Evolutionary conservation across 2,113 vertebrate species (phyloP).

Genomic region (Chroicocephalus ridibundus): DNA sequence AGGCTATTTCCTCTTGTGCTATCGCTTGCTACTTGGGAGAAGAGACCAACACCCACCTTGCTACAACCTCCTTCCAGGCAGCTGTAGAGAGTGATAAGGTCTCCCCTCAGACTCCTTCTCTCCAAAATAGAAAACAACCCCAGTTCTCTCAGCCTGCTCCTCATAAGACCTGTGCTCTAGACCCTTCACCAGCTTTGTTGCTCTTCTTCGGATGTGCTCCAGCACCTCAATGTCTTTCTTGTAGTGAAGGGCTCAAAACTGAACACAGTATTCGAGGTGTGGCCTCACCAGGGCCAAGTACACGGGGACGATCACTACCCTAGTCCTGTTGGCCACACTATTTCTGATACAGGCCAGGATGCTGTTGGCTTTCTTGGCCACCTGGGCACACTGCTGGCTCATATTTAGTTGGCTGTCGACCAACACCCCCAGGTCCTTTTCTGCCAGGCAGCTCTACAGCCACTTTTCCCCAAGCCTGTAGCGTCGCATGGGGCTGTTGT

Average conservation of each 20-base stretch:
- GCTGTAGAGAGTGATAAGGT: neutral
- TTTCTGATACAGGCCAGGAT: neutral
- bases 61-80: neutral
- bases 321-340: neutral
- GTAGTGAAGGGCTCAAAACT: neutral
- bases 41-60: neutral
- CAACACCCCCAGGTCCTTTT: neutral
- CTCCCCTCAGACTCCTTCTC: neutral
- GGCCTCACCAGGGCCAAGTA: neutral
- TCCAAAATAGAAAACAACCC: neutral
- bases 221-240: neutral
- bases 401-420: neutral
- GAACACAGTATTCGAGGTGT: neutral
- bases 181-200: neutral
- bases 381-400: neutral
- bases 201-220: neutral
- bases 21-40: neutral
- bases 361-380: neutral
- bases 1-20: neutral
- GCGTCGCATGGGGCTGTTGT: accelerated
- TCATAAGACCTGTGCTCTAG: neutral
- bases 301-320: neutral
- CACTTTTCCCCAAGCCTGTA: neutral
- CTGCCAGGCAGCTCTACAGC: neutral
- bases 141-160: neutral